Evolutionary conservation across 2,797 vertebrate species (phyloP), one percentile per base, ranked within the genome.

Genomic region (Falco peregrinus): DNA sequence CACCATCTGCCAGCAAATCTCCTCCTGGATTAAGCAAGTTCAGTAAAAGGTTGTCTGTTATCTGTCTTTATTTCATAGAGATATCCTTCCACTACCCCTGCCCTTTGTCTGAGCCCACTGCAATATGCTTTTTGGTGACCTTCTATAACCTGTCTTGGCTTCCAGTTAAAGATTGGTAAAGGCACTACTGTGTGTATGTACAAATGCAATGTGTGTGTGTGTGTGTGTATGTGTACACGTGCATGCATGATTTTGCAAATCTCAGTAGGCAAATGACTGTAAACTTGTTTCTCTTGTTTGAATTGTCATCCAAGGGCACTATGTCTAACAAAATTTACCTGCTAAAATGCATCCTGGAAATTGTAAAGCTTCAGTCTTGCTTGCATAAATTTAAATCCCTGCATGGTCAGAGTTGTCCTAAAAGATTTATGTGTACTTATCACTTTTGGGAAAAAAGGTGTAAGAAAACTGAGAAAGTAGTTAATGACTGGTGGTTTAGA

Each of bases 21-120:
- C 41, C 33, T 78, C 41, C 74, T 26, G 60, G 77, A 95, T 88
- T 95, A 97, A 70, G 39, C n/a, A 91, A 94, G 29, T 89, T 82
- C 94, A 91, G 14, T 76, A 82, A 56, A 86, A 79, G 39, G 59
- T 53, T 96, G 51, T 73, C 77, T 82, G 60, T 53, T 79, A 77
- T 43, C 69, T 81, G 61, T 69, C 51, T 95, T 95, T 86, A 75
- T 84, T 88, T 78, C n/a, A 18, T 16, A 37, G 4, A 59, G 56
- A 73, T 73, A 51, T 15, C 16, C 6, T 2, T 37, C 37, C 37
- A 37, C 37, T 37, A 37, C 37, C 37, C 37, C 37, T 37, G 37
- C 37, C 0, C 33, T 63, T 12, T 0, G 0, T 78, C 70, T 84
- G 61, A 68, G 20, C 19, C 39, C 35, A 67, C 31, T 69, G 47